Evolutionary conservation across 2,888 invertebrate genomes (phyloP).

Genomic region (Phyllotreta cruciferae): DNA sequence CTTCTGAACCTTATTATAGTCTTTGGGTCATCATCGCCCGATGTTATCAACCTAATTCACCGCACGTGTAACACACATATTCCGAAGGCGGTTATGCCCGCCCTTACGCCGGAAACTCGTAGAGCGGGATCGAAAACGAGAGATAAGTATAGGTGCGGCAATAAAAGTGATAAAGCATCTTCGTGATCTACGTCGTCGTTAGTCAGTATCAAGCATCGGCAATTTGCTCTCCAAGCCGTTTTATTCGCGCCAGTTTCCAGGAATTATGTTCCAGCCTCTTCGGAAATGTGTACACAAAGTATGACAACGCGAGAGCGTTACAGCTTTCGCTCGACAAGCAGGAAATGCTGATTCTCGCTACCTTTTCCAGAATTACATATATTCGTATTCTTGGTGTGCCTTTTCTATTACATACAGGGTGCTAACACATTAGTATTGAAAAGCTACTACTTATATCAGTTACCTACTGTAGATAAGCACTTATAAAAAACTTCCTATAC

Average conservation of each 20-base stretch:
- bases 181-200: conserved; percentile 47
- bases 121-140: conserved; percentile 38
- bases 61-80: conserved; percentile 18
- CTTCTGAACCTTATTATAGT: not conserved
- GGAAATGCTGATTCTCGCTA: conserved; percentile 1
- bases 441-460: too few relatives aligned
- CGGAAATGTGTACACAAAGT: conserved; percentile 37
- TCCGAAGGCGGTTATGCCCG: conserved; percentile 11
- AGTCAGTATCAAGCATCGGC: conserved; percentile 45
- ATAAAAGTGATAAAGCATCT: conserved; percentile 48
- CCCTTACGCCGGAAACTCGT: conserved; percentile 6
- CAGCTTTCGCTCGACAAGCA: conserved; percentile 26
- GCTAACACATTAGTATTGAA: too few relatives aligned
- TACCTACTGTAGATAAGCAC: too few relatives aligned
- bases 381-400: too few relatives aligned
- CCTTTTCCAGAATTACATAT: not conserved
- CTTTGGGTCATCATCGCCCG: conserved; percentile 11
- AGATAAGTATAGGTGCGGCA: conserved; percentile 44
- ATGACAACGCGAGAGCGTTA: conserved; percentile 34
- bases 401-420: too few relatives aligned
- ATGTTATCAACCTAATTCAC: conserved; percentile 16
- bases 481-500: too few relatives aligned
- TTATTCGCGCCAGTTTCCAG: conserved; percentile 43
- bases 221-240: conserved; percentile 43
- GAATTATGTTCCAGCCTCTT: conserved; percentile 39